Evolutionary conservation across 2,888 invertebrate genomes (phyloP).

Genomic region (Norana najaformis): DNA sequence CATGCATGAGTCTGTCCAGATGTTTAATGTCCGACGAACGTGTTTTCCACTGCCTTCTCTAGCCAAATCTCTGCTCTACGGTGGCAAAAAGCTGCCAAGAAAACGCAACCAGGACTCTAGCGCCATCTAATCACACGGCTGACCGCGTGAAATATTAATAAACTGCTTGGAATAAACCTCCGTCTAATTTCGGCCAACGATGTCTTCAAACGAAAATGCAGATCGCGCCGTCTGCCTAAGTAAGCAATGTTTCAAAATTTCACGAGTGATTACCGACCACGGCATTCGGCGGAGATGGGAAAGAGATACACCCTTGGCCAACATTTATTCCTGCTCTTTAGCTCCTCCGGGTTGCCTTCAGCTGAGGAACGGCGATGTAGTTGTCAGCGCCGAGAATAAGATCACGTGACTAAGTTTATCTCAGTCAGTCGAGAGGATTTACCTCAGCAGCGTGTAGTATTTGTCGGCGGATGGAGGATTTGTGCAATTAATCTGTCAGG

Average conservation of each 20-base stretch:
- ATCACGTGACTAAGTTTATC: too few relatives aligned
- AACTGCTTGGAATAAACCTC: neutral
- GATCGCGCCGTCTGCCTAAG: neutral
- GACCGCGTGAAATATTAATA: neutral
- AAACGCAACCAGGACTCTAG: neutral
- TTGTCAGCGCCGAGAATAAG: too few relatives aligned
- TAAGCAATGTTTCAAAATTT: neutral
- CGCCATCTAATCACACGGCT: neutral
- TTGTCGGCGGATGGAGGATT: neutral
- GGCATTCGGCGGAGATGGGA: neutral
- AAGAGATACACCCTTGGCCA: neutral
- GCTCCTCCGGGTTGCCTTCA: neutral
- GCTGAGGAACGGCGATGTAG: neutral
- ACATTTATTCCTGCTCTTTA: neutral
- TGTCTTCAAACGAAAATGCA: neutral
- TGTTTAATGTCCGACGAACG: neutral
- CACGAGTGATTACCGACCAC: neutral
- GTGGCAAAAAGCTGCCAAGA: neutral
- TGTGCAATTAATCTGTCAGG: slow-evolving; percentile 3
- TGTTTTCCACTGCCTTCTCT: neutral
- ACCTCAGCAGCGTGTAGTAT: neutral
- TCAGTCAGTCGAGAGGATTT: neutral
- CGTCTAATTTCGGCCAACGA: neutral
- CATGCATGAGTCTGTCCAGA: neutral
- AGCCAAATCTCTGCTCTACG: neutral